These are phyloP conservation scores for Perdix hodgsoniae DNA, from an alignment of 2,797 vertebrate species.

Conservation along the genomic window DNA sequence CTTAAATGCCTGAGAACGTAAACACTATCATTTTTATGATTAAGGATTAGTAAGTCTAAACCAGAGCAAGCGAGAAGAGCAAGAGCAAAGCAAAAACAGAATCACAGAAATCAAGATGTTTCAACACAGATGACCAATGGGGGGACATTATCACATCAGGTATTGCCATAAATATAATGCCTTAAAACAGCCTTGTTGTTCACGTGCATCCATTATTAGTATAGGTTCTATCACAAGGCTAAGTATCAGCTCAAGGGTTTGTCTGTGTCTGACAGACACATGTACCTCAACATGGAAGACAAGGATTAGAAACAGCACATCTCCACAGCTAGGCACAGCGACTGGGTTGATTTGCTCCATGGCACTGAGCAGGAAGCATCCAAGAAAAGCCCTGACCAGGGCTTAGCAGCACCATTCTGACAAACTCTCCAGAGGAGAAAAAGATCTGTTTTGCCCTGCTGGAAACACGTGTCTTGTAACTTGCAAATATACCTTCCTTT, in stretches of 20 bases:
- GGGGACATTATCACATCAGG: background rate
- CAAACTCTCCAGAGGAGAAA: background rate
- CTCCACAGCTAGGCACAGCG: background rate
- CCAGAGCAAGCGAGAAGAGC: background rate
- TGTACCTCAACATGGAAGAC: background rate
- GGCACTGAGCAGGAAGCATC: background rate
- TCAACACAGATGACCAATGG: background rate
- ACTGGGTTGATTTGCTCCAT: background rate
- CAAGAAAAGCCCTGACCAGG: background rate
- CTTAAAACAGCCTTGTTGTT: background rate
- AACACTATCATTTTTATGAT: background rate
- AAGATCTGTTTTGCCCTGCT: background rate
- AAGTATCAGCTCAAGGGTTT: background rate
- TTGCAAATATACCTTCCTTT: background rate
- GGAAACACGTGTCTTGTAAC: background rate
- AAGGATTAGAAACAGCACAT: background rate
- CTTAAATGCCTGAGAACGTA: background rate
- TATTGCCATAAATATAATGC: background rate
- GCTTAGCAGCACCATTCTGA: background rate
- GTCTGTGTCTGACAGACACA: background rate
- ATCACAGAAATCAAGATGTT: background rate
- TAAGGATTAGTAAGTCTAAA: background rate
- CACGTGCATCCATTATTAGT: background rate
- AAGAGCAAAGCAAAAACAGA: background rate
- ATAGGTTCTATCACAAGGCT: background rate